Conservation (phyloP, 2,797 vertebrate species). For the Vultur gryphus region DNA sequence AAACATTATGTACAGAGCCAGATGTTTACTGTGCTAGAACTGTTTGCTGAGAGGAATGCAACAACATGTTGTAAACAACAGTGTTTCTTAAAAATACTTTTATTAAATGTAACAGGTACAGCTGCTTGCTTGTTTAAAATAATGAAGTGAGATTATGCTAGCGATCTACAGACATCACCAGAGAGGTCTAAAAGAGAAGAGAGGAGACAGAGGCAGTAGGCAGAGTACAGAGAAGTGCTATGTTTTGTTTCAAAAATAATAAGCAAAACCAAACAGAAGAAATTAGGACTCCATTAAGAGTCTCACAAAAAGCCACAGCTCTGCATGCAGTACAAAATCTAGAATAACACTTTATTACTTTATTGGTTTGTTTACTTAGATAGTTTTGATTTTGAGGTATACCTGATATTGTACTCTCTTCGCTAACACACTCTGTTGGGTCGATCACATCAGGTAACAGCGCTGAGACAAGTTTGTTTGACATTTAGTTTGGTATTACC, state of each 20-base stretch:
- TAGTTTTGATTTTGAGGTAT: not conserved
- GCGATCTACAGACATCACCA: not conserved
- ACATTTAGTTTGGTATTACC: not conserved
- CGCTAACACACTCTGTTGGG: not conserved
- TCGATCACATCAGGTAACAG: not conserved
- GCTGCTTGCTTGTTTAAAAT: not conserved
- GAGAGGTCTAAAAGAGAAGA: not conserved
- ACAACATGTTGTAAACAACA: not conserved
- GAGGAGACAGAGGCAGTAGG: not conserved
- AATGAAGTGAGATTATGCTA: not conserved
- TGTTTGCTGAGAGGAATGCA: not conserved
- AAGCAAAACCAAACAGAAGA: not conserved
- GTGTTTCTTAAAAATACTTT: not conserved
- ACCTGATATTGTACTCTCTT: not conserved
- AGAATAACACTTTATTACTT: not conserved
- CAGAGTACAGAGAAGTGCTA: not conserved
- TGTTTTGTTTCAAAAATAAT: not conserved
- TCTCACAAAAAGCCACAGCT: not conserved
- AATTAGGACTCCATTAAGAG: not conserved
- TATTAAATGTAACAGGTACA: not conserved
- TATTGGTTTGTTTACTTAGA: not conserved
- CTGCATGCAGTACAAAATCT: not conserved
- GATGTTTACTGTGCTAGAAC: not conserved
- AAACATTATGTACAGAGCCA: not conserved
- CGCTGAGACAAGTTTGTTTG: rapidly evolving